Percentiles rank a stretch among this genome's conserved stretches.
Evolutionary conservation across 2,113 vertebrate genomes (phyloP).

Genomic region (Indicator indicator): DNA sequence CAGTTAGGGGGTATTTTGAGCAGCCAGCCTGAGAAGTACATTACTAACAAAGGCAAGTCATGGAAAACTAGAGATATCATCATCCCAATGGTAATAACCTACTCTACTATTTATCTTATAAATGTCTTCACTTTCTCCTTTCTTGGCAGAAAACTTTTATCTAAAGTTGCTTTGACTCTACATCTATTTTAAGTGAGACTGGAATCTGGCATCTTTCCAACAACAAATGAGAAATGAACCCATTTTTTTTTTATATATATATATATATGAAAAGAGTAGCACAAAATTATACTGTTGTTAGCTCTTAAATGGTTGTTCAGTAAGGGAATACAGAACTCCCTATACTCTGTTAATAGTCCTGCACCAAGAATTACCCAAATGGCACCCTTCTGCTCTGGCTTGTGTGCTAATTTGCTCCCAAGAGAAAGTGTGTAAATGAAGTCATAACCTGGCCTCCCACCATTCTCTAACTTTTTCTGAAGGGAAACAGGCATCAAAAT

Average conservation of each 20-base stretch:
- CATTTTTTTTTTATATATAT: no score
- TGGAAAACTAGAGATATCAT: not conserved
- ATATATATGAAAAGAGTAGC: not conserved
- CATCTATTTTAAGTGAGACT: not conserved
- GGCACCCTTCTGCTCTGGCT: not conserved
- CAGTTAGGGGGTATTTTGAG: not conserved
- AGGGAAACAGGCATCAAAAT: not conserved
- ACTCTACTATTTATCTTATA: not conserved
- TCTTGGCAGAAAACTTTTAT: not conserved
- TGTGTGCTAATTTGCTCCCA: not conserved
- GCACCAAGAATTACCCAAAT: not conserved
- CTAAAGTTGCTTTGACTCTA: not conserved
- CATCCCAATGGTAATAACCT: not conserved
- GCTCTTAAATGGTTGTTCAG: not conserved
- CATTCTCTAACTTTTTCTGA: not conserved
- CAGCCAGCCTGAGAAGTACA: not conserved
- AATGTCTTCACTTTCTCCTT: not conserved
- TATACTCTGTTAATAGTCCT: not conserved
- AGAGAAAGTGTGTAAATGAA: not conserved
- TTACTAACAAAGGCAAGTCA: not conserved
- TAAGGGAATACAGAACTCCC: not conserved
- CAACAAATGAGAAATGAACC: not conserved
- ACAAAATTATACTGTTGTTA: not conserved
- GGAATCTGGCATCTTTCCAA: not conserved
- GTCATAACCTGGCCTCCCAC: not conserved